Evolutionary conservation across 37 sponge, comb jelly and placozoan species (phyloP), one percentile per base, ranked within the genome.

Genomic region (Bolinopsis microptera): DNA sequence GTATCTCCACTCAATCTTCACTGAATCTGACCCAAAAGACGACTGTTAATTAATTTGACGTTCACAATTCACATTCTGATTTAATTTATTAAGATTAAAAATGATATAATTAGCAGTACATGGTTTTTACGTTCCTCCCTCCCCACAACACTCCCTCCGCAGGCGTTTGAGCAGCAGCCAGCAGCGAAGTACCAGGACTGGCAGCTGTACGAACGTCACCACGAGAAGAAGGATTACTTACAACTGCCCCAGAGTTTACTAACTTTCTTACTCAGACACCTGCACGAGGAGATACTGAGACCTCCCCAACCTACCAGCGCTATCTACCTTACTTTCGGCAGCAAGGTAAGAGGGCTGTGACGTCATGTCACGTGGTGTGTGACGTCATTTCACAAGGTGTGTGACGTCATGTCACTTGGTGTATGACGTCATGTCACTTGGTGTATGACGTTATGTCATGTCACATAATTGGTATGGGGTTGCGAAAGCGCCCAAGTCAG

Each of bases 101-200:
- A n/a, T n/a, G n/a, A n/a, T n/a, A n/a, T n/a, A n/a, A n/a, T n/a
- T n/a, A n/a, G 18, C 68, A 61, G 68, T 61, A 61, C 9, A 9
- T 61, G 9, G 68, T 61, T 61, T 61, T 21, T 61, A 61, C 9
- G 68, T 61, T 61, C n/a, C 16, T 72, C n/a, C n/a, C n/a, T n/a
- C n/a, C n/a, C n/a, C n/a, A n/a, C n/a, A n/a, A n/a, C n/a, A n/a
- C n/a, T n/a, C 22, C 27, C 35, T 39, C 61, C 61, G 24, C 61
- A 86, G 90, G 26, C 90, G 28, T 86, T 86, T 40, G 90, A 86
- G 9, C 41, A 86, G 90, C 30, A 39, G 31, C 36, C 41, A 5
- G 90, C 41, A 41, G 61, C 90, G 25, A 86, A 86, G 3, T 86
- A 86, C 61, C 90, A 86, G 28, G 61, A 86, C 35, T 86, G 90